A percentile compares a stretch with the other conserved stretches of the same genome.
Conservation (phyloP, 1,140 invertebrate genomes). For the Leptonema lineaticorne region DNA sequence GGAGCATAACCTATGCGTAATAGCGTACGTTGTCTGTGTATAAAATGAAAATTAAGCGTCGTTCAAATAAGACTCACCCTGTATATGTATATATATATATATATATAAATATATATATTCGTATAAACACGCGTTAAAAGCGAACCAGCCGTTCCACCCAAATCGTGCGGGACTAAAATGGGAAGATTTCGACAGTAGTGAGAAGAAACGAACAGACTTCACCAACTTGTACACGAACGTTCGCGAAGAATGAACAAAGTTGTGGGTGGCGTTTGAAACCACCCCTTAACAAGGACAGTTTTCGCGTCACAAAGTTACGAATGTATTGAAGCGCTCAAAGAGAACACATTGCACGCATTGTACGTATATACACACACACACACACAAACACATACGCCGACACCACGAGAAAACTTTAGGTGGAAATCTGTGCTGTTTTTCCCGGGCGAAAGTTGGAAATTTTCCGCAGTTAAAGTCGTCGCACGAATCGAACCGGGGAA, state of each 20-base stretch:
- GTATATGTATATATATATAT: no score
- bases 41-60: neutral
- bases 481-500: slow-evolving; percentile 15
- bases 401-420: slow-evolving; percentile 26
- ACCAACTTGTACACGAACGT: no score
- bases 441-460: slow-evolving; percentile 21
- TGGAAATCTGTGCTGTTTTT: slow-evolving; percentile 35
- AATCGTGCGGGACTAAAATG: no score
- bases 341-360: no score
- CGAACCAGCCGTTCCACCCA: no score
- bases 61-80: neutral
- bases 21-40: neutral
- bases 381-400: slow-evolving; percentile 26
- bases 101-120: no score
- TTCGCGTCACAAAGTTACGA: slow-evolving; percentile 8
- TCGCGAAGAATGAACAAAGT: no score
- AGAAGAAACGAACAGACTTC: neutral
- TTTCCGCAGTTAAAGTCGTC: neutral
- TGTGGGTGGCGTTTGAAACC: no score
- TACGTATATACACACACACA: neutral
- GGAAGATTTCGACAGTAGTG: neutral
- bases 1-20: neutral
- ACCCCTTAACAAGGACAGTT: slow-evolving; percentile 1
- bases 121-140: neutral
- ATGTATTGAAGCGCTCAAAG: neutral